phyloP scores from a whole-genome alignment of 2,113 vertebrate species.

The Heterocephalus glaber region DNA sequence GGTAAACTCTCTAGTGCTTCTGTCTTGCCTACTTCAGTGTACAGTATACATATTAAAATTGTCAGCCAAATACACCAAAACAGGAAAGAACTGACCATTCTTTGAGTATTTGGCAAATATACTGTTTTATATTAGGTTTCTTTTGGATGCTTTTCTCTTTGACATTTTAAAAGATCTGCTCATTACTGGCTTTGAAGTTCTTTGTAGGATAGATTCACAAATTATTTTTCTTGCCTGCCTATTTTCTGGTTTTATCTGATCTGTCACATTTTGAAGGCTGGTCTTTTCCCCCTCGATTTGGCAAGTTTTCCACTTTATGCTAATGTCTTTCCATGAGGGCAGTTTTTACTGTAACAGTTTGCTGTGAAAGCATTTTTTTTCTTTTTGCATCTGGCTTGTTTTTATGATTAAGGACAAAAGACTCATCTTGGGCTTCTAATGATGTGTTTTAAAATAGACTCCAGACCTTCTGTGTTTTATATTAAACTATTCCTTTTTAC shows the following conservation, averaged over 20 bases:
- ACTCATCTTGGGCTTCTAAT: constrained; percentile 60
- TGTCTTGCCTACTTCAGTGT: background rate
- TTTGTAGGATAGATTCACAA: constrained; percentile 11
- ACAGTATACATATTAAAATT: background rate
- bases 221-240: constrained; percentile 55
- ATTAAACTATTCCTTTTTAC: constrained; percentile 61
- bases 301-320: constrained; percentile 26
- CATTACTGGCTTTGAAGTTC: constrained; percentile 42
- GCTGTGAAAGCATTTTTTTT: constrained; percentile 56
- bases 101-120: background rate
- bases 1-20: background rate
- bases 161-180: background rate
- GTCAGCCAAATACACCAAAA: background rate
- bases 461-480: constrained; percentile 69
- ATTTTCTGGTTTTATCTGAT: constrained; percentile 44
- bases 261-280: background rate
- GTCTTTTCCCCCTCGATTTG: background rate
- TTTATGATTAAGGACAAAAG: constrained; percentile 69
- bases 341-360: constrained; percentile 44
- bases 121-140: constrained; percentile 39
- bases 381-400: constrained; percentile 57
- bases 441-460: constrained; percentile 69
- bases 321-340: constrained; percentile 19
- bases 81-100: background rate
- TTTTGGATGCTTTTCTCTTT: constrained; percentile 19